Evolutionary conservation across 2,113 vertebrate species (phyloP).

Genomic region (Amphiprion ocellaris): DNA sequence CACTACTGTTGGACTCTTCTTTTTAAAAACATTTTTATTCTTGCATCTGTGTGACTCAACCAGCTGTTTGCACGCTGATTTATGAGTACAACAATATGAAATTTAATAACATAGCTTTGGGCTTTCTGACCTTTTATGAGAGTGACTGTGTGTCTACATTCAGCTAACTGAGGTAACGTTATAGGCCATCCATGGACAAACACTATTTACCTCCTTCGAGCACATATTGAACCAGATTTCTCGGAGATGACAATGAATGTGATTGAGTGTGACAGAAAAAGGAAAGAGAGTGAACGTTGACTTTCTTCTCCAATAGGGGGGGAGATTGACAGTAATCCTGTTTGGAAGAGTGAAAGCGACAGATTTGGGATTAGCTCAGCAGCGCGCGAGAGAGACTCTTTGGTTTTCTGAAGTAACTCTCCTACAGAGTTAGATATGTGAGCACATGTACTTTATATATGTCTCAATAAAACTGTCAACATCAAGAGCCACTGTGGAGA

Average conservation of each 20-base stretch:
- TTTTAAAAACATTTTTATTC: slow-evolving; percentile 11
- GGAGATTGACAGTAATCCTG: slow-evolving; percentile 70
- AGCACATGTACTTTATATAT: slow-evolving; percentile 51
- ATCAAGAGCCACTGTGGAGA: slow-evolving; percentile 31
- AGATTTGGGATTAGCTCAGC: slow-evolving; percentile 71
- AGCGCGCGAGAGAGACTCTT: slow-evolving; percentile 10
- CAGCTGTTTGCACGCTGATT: slow-evolving; percentile 70
- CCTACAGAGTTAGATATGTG: slow-evolving; percentile 51
- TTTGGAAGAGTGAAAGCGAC: slow-evolving; percentile 63
- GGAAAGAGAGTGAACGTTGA: slow-evolving; percentile 41
- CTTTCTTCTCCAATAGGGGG: slow-evolving; percentile 42
- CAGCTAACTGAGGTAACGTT: slow-evolving; percentile 61
- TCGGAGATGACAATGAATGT: slow-evolving; percentile 58
- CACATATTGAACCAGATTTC: slow-evolving; percentile 33
- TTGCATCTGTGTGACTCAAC: slow-evolving; percentile 26
- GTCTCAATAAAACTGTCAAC: slow-evolving; percentile 70
- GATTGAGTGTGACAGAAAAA: slow-evolving; percentile 65
- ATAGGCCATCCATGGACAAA: slow-evolving; percentile 60
- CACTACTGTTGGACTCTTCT: not conserved
- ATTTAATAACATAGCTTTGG: slow-evolving; percentile 68
- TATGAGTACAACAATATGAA: slow-evolving; percentile 66
- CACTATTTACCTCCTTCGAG: slow-evolving; percentile 39
- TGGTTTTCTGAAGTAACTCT: slow-evolving; percentile 53
- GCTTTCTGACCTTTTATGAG: slow-evolving; percentile 70
- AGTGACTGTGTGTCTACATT: slow-evolving; percentile 41